Conservation (phyloP, 2,888 invertebrate species). For the Machimus atricapillus region DNA sequence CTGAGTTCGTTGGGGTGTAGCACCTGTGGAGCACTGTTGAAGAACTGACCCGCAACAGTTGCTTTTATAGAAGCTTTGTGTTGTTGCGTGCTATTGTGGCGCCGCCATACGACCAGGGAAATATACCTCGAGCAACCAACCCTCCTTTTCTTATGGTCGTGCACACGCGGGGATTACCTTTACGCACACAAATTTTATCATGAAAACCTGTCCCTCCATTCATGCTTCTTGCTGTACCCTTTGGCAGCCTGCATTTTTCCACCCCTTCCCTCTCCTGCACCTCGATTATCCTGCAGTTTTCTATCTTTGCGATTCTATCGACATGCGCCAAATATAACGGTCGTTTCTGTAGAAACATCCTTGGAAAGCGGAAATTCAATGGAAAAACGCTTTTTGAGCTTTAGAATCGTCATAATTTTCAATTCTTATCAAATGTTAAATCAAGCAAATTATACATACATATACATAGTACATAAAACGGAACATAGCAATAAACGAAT, state of each 20-base stretch:
- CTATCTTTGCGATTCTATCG: background rate
- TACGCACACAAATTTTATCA: slow-evolving; percentile 2
- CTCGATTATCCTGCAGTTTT: background rate
- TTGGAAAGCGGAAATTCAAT: background rate
- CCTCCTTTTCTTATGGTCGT: background rate
- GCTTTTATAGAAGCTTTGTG: slow-evolving; percentile 49
- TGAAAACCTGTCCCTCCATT: background rate
- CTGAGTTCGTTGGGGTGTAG: slow-evolving; percentile 23
- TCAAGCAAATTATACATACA: too few relatives aligned
- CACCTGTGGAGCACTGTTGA: slow-evolving; percentile 51
- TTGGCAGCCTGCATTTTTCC: background rate
- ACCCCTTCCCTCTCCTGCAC: background rate
- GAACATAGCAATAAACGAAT: too few relatives aligned
- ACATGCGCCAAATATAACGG: background rate
- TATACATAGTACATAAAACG: too few relatives aligned
- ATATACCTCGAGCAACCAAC: background rate
- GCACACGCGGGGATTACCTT: background rate
- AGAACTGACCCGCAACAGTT: slow-evolving; percentile 44
- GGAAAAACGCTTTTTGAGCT: background rate
- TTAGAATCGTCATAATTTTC: too few relatives aligned
- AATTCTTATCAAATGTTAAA: too few relatives aligned
- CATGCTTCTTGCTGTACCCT: background rate
- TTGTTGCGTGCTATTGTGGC: slow-evolving; percentile 37
- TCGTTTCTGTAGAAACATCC: background rate
- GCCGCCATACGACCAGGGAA: slow-evolving; percentile 27